Evolutionary conservation across 92 coral and sea anemone genomes (phyloP), one percentile per base, ranked within the genome.

Genomic region (Bergia sp.): DNA sequence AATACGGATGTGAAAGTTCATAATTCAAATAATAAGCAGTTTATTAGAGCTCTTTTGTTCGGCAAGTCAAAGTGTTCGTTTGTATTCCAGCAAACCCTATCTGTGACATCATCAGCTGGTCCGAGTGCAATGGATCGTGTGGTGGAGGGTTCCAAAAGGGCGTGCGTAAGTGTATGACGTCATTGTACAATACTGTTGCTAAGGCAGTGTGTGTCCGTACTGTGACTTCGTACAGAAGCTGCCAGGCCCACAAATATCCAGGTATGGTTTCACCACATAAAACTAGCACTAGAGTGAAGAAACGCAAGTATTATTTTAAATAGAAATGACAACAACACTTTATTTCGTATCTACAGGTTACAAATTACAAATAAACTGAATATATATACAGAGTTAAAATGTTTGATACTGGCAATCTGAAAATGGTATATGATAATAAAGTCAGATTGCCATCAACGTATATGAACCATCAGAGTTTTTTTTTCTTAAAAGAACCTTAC

Each of bases 151-250:
- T 12, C 20, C 78, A 7, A 42, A 38, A 38, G 7, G 29, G 45
- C 12, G 43, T 74, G 78, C 78, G 78, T 42, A 39, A 39, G 43
- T 74, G 78, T 37, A 39, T 38, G 78, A 74, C 78, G 78, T 74
- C 78, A 13, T 37, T 42, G 3, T 3, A 74, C 38, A 47, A 20
- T 42, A 74, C 44, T 37, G 21, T 15, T 42, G 18, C 45, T 39
- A 37, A 0, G 0, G 11, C 38, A 0, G 43, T 74, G 47, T 20
- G 16, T 4, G 38, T 10, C 20, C 18, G 47, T 20, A 8, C 78
- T 13, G n/a, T 12, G 47, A 74, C 47, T 37, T 6, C 40, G 29
- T 38, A 74, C 5, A 20, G 21, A 3, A 74, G 44, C 47, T 74
- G 78, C 1, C 78, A 39, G 18, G 44, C 21, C 43, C 38, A 37